Evolutionary conservation across 2,888 invertebrate genomes (phyloP).

Genomic region (Machimus atricapillus): DNA sequence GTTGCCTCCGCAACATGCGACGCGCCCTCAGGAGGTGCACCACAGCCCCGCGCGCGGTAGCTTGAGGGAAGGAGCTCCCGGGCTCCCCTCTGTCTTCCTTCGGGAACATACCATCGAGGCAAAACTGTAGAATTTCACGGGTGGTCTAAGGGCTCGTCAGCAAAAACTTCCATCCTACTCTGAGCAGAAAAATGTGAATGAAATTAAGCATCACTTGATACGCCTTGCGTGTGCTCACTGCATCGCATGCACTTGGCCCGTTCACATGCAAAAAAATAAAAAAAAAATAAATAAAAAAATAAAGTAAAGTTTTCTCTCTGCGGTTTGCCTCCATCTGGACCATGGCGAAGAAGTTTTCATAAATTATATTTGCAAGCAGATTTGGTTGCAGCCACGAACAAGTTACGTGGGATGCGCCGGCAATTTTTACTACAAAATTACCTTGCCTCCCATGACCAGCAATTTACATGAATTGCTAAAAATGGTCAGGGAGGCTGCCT

Average conservation of each 20-base stretch:
- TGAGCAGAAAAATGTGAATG: conserved; percentile 3
- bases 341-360: not conserved
- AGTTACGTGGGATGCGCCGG: not conserved
- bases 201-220: conserved; percentile 27
- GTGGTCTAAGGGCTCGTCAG: not conserved
- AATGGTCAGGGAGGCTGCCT: not conserved
- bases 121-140: not conserved
- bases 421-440: not conserved
- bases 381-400: not conserved
- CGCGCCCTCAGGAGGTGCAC: not conserved
- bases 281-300: not conserved
- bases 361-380: not conserved
- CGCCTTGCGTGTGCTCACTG: not conserved
- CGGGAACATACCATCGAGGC: not conserved
- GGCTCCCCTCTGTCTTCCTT: not conserved
- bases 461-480: not conserved
- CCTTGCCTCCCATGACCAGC: not conserved
- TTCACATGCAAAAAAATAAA: not conserved
- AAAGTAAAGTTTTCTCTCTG: not conserved
- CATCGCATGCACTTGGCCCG: not conserved
- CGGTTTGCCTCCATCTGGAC: not conserved
- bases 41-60: not conserved
- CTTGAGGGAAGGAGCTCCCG: not conserved
- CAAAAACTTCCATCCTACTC: not conserved
- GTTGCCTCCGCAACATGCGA: not conserved